phyloP scores from a whole-genome alignment of 2,888 invertebrate species.

The Dorcus parallelipipedus region DNA sequence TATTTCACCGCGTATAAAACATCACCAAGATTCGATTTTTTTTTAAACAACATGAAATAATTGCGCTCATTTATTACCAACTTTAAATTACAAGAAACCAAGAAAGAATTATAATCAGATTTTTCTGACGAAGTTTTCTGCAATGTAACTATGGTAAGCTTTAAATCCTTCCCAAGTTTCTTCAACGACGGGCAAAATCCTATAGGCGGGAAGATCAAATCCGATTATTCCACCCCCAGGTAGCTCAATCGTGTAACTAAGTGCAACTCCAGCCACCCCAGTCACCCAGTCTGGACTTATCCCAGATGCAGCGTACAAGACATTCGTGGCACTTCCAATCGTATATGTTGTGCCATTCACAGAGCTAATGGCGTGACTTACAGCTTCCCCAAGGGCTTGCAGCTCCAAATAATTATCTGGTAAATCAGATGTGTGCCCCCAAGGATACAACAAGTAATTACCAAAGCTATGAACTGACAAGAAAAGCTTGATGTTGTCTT shows the following conservation, averaged over 20 bases:
- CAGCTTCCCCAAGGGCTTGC: conserved; percentile 47
- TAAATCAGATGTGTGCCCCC: conserved; percentile 59
- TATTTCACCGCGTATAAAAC: no score
- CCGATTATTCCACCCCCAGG: conserved; percentile 55
- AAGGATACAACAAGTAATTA: conserved; percentile 64
- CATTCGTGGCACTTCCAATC: conserved; percentile 48
- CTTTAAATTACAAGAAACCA: neutral
- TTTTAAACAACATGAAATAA: no score
- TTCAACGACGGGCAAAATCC: conserved; percentile 54
- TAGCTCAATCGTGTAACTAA: conserved; percentile 64
- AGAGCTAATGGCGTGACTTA: conserved; percentile 47
- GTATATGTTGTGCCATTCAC: conserved; percentile 48
- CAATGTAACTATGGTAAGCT: neutral
- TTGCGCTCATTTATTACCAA: no score
- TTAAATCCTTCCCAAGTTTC: conserved; percentile 60
- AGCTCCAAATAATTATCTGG: conserved; percentile 52
- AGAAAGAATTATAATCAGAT: neutral
- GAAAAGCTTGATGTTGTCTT: conserved; percentile 57
- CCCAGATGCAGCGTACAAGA: conserved; percentile 57
- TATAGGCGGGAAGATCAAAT: conserved; percentile 55
- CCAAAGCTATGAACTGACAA: conserved; percentile 71
- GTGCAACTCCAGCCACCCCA: conserved; percentile 52
- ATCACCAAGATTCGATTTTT: no score
- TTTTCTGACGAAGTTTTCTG: neutral
- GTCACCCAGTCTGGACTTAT: conserved; percentile 66